Conservation (phyloP, 2,888 invertebrate genomes). For the Heliconius cydno region DNA sequence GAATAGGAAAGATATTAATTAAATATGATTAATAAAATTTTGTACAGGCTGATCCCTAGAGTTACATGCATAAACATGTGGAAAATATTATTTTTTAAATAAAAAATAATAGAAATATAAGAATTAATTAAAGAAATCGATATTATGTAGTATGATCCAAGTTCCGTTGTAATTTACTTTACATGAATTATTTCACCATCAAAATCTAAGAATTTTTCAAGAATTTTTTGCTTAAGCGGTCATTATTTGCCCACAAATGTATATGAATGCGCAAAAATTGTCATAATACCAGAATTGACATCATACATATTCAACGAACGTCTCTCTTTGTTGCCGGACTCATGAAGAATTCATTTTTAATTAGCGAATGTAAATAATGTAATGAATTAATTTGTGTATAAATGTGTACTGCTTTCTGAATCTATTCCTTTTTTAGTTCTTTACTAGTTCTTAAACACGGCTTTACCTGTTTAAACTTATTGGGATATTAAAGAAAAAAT, state of each 20-base stretch:
- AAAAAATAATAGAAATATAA: too few species aligned
- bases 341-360: constrained; percentile 53
- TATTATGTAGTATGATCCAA: too few species aligned
- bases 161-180: too few species aligned
- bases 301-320: constrained; percentile 58
- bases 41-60: too few species aligned
- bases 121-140: too few species aligned
- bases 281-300: constrained; percentile 59
- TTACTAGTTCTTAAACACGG: too few species aligned
- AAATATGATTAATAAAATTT: too few species aligned
- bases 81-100: too few species aligned
- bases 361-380: constrained; percentile 49
- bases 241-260: constrained; percentile 20
- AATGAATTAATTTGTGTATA: constrained; percentile 41
- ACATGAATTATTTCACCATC: not conserved
- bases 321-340: constrained; percentile 55
- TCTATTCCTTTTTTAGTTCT: not conserved
- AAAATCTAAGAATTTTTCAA: not conserved
- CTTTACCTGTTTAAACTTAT: too few species aligned
- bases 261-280: constrained; percentile 48
- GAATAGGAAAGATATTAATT: too few species aligned
- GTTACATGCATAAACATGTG: too few species aligned
- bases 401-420: constrained; percentile 4
- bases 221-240: not conserved
- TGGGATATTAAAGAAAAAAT: too few species aligned